Conservation (phyloP, 2,797 vertebrate genomes). For the Leucoraja ocellata region DNA sequence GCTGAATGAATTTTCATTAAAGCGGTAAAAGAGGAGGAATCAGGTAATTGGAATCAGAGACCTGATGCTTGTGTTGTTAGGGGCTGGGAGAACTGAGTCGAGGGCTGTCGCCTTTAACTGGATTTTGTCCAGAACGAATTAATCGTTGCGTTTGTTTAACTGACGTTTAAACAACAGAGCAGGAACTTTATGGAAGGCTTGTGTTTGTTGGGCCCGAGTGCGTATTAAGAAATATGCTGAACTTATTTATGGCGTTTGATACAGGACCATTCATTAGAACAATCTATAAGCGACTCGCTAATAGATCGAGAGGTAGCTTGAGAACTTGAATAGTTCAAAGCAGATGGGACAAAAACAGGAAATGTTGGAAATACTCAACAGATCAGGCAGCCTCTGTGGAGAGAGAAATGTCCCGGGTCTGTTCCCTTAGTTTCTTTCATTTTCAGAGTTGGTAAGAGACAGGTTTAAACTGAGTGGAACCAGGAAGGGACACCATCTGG, state of each 20-base stretch:
- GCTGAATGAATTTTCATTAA: neutral
- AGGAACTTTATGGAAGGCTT: neutral
- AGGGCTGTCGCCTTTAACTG: neutral
- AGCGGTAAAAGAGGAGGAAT: neutral
- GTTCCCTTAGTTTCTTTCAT: no score
- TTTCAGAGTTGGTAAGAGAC: neutral
- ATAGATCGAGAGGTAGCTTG: neutral
- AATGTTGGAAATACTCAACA: no score
- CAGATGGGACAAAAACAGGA: neutral
- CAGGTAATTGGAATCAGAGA: conserved; percentile 5
- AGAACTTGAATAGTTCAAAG: neutral
- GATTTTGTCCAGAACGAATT: neutral
- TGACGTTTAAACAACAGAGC: neutral
- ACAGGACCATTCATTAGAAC: no score
- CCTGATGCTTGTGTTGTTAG: neutral
- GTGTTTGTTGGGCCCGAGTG: no score
- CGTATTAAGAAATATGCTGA: neutral
- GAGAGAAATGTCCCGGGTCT: no score
- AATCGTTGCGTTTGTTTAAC: neutral
- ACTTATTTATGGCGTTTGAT: neutral
- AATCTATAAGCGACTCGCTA: neutral
- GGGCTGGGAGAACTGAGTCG: neutral
- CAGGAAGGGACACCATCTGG: neutral
- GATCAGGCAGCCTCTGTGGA: no score
- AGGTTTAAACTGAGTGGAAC: neutral